Evolutionary conservation across 2,797 vertebrate genomes (phyloP).

Genomic region (Philypnodon macrostomus): DNA sequence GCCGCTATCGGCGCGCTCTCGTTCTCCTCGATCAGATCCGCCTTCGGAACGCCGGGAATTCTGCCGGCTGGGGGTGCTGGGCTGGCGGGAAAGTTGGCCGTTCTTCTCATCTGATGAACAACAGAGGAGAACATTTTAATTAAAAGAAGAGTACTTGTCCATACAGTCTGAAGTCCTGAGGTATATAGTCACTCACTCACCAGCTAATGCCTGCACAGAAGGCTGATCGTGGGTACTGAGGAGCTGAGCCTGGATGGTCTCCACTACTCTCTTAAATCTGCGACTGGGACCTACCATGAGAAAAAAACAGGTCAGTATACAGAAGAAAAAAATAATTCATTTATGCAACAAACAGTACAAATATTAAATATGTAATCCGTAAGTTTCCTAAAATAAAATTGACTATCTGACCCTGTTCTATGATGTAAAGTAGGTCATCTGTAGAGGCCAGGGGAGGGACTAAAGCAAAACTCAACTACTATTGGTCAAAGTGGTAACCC

Average conservation of each 20-base stretch:
- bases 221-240: slow-evolving; percentile 92
- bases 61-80: slow-evolving; percentile 82
- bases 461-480: too few species aligned
- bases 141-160: background rate
- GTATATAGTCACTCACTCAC: slow-evolving; percentile 65
- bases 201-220: slow-evolving; percentile 88
- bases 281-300: slow-evolving; percentile 84
- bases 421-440: too few species aligned
- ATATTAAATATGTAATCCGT: too few species aligned
- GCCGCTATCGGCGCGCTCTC: slow-evolving; percentile 40
- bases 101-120: slow-evolving; percentile 87
- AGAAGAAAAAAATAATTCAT: too few species aligned
- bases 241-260: slow-evolving; percentile 92
- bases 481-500: too few species aligned
- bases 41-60: slow-evolving; percentile 84
- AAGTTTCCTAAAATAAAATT: too few species aligned
- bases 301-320: too few species aligned
- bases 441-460: too few species aligned
- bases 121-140: background rate
- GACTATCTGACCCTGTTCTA: too few species aligned
- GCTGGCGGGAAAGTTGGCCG: slow-evolving; percentile 78
- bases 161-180: background rate
- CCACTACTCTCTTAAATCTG: slow-evolving; percentile 90
- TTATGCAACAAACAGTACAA: too few species aligned
- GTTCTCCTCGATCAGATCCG: slow-evolving; percentile 73